A percentile compares a stretch with the other conserved stretches of the same genome.
These are phyloP conservation scores for Lithophane socia DNA, from an alignment of 2,888 invertebrate species.

Conservation along the genomic window DNA sequence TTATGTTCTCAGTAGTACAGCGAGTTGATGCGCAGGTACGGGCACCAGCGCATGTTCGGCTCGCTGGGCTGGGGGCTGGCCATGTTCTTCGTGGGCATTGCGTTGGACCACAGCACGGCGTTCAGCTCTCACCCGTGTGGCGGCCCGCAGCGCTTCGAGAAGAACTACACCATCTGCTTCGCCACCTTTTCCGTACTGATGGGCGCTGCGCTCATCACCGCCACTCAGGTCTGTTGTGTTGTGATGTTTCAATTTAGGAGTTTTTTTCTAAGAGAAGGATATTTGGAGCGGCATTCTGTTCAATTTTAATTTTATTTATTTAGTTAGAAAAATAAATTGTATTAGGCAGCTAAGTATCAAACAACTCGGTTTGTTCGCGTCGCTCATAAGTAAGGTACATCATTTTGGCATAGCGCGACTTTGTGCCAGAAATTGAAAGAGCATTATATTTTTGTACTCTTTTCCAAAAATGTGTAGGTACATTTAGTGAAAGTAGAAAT, in stretches of 20 bases:
- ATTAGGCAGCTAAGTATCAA: background rate
- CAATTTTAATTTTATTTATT: background rate
- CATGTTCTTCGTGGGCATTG: constrained; percentile 99
- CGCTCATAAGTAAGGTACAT: background rate
- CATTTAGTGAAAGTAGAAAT: background rate
- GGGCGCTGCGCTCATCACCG: constrained; percentile 97
- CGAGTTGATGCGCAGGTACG: constrained; percentile 91
- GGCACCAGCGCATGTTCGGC: constrained; percentile 99
- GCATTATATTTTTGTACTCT: background rate
- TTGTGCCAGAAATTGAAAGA: background rate
- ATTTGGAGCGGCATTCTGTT: background rate
- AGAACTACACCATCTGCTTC: constrained; percentile 99
- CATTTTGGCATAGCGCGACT: background rate
- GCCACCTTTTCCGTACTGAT: constrained; percentile 99
- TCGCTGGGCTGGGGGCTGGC: constrained; percentile 99
- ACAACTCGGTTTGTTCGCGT: background rate
- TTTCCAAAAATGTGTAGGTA: background rate
- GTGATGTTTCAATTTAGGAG: background rate
- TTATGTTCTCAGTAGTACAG: background rate
- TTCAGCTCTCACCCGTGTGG: constrained; percentile 98
- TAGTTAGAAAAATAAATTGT: background rate
- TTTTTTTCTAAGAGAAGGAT: background rate
- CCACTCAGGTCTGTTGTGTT: constrained; percentile 93
- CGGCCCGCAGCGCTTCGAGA: constrained; percentile 96
- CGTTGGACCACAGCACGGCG: constrained; percentile 98